Conservation (phyloP, 2,888 invertebrate genomes). For the Bruchidius siliquastri region DNA sequence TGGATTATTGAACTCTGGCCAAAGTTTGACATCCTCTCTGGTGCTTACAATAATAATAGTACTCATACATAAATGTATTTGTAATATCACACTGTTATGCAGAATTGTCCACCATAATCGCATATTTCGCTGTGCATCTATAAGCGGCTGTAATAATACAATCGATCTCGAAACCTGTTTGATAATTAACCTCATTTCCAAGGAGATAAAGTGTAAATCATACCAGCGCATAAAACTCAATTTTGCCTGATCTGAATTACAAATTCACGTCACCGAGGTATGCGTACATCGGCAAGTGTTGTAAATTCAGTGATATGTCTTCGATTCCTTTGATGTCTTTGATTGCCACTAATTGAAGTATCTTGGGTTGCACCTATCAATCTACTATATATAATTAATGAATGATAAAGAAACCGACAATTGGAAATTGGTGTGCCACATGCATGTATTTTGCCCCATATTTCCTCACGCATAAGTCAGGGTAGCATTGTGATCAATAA, state of each 20-base stretch:
- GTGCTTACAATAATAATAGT: no score
- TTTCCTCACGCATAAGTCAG: no score
- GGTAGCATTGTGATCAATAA: no score
- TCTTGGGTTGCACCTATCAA: no score
- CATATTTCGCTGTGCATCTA: background rate
- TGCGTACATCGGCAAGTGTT: background rate
- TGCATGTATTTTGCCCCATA: no score
- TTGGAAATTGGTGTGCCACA: no score
- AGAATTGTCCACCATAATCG: background rate
- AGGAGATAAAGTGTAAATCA: background rate
- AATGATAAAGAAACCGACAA: no score
- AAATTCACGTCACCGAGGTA: background rate
- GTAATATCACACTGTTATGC: no score
- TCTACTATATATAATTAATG: no score
- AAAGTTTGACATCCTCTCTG: no score
- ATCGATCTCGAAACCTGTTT: background rate
- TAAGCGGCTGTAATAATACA: background rate
- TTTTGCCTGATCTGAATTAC: background rate
- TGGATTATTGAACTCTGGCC: no score
- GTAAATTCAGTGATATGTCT: background rate
- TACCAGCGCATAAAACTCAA: background rate
- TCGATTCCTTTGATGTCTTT: background rate
- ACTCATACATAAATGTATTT: no score
- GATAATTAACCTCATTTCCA: background rate
- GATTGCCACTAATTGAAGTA: background rate